Base-by-base conservation (phyloP, 30 jellyfish, hydroid and myxozoan species). In the Haliclystus octoradiatus region DNA sequence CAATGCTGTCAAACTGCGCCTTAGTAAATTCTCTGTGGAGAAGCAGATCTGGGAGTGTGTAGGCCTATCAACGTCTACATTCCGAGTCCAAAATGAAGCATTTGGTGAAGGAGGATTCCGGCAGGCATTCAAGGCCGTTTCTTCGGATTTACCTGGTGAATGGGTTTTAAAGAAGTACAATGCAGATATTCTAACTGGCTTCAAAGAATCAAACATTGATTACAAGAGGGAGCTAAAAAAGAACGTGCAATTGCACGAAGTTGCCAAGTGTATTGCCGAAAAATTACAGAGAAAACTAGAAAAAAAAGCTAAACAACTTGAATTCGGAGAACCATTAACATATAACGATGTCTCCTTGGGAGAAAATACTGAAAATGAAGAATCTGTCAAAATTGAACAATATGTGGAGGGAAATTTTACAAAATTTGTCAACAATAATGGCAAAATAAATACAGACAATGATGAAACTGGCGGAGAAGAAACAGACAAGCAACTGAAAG, bases 61-160 rank as follows among this genome's bases (percentile, higher is more conserved):
- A 26, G 23, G 57, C 62, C 5, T 52, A 31, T 7, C 15, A 7
- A n/a, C n/a, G n/a, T n/a, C n/a, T n/a, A n/a, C n/a, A n/a, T n/a
- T n/a, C n/a, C n/a, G n/a, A n/a, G n/a, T n/a, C n/a, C n/a, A n/a
- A n/a, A n/a, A n/a, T n/a, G n/a, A n/a, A n/a, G n/a, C n/a, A n/a
- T 46, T 46, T 69, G 50, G 24, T 25, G 34, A 23, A 68, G 81
- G 2, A 80, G 84, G 25, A 61, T 62, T 33, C 79, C 70, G 50
- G 26, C 14, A 3, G 82, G 57, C n/a, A 63, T 33, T 47, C 63
- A 74, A 64, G 85, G 2, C 75, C 29, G 34, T 30, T 2, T 49
- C 29, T 31, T 49, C 75, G 34, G 28, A 28, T 14, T 66, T 66
- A 30, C 25, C 14, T 25, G 7, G 29, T 25, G 30, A 47, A 2